Evolutionary conservation across 92 coral and sea anemone genomes (phyloP).

Genomic region (Umimayanthus kanabou): DNA sequence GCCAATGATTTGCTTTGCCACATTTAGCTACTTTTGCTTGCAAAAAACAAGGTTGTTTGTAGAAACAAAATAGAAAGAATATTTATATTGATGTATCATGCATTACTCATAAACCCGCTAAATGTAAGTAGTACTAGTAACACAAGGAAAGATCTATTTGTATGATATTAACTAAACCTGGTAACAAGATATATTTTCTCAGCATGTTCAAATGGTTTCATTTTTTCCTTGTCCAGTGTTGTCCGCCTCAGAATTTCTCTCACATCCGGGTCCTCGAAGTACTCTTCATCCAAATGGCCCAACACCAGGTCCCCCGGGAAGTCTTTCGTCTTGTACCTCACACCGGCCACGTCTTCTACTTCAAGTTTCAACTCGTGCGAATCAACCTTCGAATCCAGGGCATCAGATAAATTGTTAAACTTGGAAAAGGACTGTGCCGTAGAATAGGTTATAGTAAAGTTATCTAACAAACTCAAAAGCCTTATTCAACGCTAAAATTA

Average conservation of each 20-base stretch:
- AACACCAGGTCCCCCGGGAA: slow-evolving; percentile 21
- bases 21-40: no score
- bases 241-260: slow-evolving; percentile 10
- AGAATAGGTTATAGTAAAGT: no score
- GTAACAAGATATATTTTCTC: slow-evolving; percentile 3
- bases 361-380: not conserved
- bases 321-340: not conserved
- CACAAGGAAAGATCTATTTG: no score
- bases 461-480: no score
- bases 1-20: no score
- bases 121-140: no score
- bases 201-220: not conserved
- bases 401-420: not conserved
- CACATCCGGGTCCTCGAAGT: slow-evolving; percentile 32
- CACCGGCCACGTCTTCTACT: not conserved
- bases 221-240: not conserved
- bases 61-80: no score
- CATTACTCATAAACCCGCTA: no score
- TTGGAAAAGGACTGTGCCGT: no score
- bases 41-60: no score
- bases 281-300: slow-evolving; percentile 17
- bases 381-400: not conserved
- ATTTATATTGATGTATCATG: no score
- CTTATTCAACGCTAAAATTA: no score
- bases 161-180: not conserved